Base-by-base conservation (phyloP, 2,113 vertebrate species). In the Marcusenius ussheri region DNA sequence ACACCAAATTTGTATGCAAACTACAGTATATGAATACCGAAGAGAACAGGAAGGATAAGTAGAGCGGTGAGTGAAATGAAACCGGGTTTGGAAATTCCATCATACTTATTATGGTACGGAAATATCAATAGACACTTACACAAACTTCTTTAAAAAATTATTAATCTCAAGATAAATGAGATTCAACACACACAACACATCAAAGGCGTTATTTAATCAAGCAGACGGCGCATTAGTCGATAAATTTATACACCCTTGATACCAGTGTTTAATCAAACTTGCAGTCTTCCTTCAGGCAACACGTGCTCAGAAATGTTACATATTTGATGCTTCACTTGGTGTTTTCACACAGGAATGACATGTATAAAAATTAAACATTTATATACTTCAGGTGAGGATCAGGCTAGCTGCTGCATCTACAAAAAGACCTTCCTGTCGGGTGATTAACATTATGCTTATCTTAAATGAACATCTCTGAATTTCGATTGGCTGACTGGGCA, bases 211-310 rank as follows among this genome's bases (percentile, higher is more conserved):
- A 80, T 42, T 80, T 80, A 42, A 80, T 80, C 74, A 42, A 39
- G 74, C 15, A 80, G 35, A 80, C 13, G 35, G 74, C 42, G 35
- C 35, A 80, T 80, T 80, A 7, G 35, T 42, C 35, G 17, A 42
- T 80, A 80, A 80, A 80, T 80, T 39, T 42, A 80, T 80, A 19
- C 74, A 80, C 74, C 74, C 74, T 80, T 80, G 74, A 80, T 80
- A 80, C 74, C 35, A 42, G 15, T 80, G 74, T 80, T 70, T 80
- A 80, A 80, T 42, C 74, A 80, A 80, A 80, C 74, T 80, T 19
- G 15, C 74, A 80, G 74, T 80, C 74, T 80, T n/a, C 74, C 74
- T 80, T 80, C 74, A 80, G 74, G 74, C 74, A 80, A 80, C 62
- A 70, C 19, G 35, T 42, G 74, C 74, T 80, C 35, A 80, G 74